Conservation (phyloP, 2,113 vertebrate species). For the Dicentrarchus labrax region DNA sequence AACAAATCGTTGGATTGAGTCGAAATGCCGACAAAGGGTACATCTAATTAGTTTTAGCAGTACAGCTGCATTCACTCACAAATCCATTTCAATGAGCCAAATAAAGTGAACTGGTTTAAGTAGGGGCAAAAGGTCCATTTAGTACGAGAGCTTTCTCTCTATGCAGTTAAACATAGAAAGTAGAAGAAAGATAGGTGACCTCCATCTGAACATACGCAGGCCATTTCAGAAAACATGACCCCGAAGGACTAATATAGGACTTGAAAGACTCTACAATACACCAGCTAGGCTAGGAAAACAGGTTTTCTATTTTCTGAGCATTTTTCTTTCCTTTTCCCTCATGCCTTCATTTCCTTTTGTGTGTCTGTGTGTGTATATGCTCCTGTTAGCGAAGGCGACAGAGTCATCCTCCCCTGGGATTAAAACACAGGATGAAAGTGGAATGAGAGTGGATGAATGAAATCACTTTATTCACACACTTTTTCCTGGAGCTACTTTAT, state of each 20-base stretch:
- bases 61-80: background rate
- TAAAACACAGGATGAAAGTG: background rate
- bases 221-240: background rate
- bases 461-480: background rate
- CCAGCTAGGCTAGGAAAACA: too few species aligned
- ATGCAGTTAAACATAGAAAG: background rate
- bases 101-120: slow-evolving; percentile 1
- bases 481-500: background rate
- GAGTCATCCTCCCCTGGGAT: background rate
- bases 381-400: background rate
- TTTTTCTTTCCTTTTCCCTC: too few species aligned
- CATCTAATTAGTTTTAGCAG: background rate
- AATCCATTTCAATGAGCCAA: slow-evolving; percentile 4
- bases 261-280: background rate
- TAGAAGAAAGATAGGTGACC: background rate
- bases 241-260: background rate
- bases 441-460: background rate
- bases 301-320: background rate
- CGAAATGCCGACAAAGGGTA: background rate
- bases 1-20: background rate
- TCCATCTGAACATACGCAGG: background rate
- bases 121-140: background rate
- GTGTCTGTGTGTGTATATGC: background rate
- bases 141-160: background rate
- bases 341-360: background rate